phyloP scores from a whole-genome alignment of 2,888 invertebrate species.

The Miltochrista miniata region DNA sequence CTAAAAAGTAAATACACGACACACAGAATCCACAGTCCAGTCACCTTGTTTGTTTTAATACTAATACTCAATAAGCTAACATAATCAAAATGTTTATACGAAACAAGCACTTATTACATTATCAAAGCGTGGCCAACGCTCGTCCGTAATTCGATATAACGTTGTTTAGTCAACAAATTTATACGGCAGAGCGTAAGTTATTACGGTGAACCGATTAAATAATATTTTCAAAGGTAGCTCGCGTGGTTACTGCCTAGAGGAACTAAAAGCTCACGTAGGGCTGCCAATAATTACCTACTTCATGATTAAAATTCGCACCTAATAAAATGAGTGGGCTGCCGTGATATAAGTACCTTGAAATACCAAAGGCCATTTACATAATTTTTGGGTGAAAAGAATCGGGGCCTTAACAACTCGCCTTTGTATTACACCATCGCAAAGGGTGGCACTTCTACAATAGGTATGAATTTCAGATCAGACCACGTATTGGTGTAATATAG shows the following conservation, averaged over 20 bases:
- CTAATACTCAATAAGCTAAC: conserved; percentile 4
- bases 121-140: conserved; percentile 23
- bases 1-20: background rate
- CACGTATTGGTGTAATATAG: no score
- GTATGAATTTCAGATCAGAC: no score
- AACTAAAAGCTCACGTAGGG: conserved; percentile 18
- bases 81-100: background rate
- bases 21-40: background rate
- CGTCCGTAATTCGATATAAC: conserved; percentile 21
- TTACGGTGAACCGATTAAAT: conserved; percentile 38
- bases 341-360: no score
- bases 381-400: no score
- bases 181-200: conserved; percentile 29
- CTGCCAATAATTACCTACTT: conserved; percentile 2
- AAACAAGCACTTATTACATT: conserved; percentile 12
- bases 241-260: conserved; percentile 14
- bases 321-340: no score
- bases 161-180: conserved; percentile 34
- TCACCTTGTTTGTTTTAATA: background rate
- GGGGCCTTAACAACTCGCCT: no score
- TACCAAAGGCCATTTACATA: no score
- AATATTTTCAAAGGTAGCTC: conserved; percentile 29
- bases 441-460: no score
- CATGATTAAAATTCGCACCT: no score
- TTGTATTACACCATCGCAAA: no score